Evolutionary conservation across 1,140 invertebrate species (phyloP), one percentile per base, ranked within the genome.

Genomic region (Diachasmimorpha longicaudata): DNA sequence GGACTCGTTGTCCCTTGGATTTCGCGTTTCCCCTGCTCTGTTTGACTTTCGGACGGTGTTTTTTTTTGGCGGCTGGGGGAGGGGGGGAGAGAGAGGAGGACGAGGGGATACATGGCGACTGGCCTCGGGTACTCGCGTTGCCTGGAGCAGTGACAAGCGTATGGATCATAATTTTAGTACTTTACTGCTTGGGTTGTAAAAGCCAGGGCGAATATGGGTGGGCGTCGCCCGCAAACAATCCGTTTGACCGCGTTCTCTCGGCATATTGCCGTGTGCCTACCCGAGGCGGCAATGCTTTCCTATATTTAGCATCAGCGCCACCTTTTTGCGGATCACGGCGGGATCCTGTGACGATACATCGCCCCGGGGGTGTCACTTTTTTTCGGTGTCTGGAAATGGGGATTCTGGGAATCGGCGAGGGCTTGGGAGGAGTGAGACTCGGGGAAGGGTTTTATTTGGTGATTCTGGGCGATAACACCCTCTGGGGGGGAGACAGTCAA

Each of bases 291-390:
- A 83, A 81, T 70, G 70, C 74, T 82, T 80, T 75, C 78, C 79
- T 83, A 83, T 83, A 80, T 83, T 83, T 83, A 83, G 81, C 14
- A 14, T 31, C 31, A 68, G 31, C 66, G 36, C 25, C 66, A 68
- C 66, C n/a, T 68, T 68, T 37, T n/a, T 68, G 48, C n/a, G 48
- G 48, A 19, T n/a, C 14, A 52, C n/a, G 48, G 44, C n/a, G 44
- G 44, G 21, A n/a, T 25, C n/a, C 11, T 68, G 5, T 9, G 14
- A 14, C n/a, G 48, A 52, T n/a, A 52, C 10, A n/a, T 46, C 44
- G 44, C 44, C 44, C 31, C 2, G 9, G 36, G 67, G 67, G 67
- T 69, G 67, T 23, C 48, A 16, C 9, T n/a, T 52, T 52, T n/a
- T 52, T 52, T 52, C 16, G 48, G 14, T 19, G 48, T 52, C 48